Percentiles rank a stretch among this genome's conserved stretches.
These are phyloP conservation scores for Enteromius fasciolatus DNA, from an alignment of 2,797 vertebrate species.

Conservation along the genomic window DNA sequence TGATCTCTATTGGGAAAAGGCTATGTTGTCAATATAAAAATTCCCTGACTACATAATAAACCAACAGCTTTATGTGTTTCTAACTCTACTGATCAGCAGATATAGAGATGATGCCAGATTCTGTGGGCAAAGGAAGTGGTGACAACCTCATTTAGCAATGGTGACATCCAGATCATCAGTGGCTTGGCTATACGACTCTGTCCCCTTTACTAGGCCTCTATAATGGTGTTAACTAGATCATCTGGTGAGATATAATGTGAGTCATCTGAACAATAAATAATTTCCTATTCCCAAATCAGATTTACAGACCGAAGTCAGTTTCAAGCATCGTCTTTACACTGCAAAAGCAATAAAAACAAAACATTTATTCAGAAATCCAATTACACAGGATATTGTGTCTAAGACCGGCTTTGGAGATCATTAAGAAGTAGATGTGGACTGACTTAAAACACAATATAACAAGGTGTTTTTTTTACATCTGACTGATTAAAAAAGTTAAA, in stretches of 20 bases:
- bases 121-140: constrained; percentile 10
- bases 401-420: background rate
- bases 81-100: background rate
- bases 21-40: constrained; percentile 3
- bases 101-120: background rate
- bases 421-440: background rate
- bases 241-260: background rate
- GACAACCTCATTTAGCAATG: background rate
- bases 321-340: background rate
- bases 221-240: background rate
- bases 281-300: constrained; percentile 7
- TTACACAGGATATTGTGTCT: background rate
- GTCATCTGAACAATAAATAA: background rate
- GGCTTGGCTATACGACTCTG: background rate
- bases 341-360: background rate
- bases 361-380: background rate
- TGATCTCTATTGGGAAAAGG: background rate
- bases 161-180: background rate
- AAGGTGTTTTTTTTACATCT: background rate
- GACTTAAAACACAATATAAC: background rate
- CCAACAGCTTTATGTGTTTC: constrained; percentile 10
- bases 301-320: background rate
- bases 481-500: background rate
- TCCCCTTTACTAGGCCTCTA: background rate
- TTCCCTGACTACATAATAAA: constrained; percentile 11